A percentile compares a stretch with the other conserved stretches of the same genome.
These are phyloP conservation scores for Pleuronectes platessa DNA, from an alignment of 2,113 vertebrate species.

Conservation along the genomic window DNA sequence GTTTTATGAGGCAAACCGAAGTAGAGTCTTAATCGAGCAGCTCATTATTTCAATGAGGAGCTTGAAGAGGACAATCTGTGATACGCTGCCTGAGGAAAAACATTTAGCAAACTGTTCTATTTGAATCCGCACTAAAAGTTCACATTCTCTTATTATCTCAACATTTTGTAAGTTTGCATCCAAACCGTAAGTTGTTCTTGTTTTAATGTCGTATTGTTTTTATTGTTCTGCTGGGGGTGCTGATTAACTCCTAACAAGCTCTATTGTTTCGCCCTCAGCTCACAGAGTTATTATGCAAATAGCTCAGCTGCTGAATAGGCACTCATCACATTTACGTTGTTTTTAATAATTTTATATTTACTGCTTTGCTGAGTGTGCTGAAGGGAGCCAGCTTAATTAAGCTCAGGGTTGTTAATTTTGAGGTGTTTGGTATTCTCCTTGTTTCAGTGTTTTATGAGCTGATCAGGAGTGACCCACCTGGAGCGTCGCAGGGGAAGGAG, in stretches of 20 bases:
- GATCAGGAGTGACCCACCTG: slow-evolving; percentile 75
- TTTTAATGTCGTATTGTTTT: background rate
- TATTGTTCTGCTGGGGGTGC: too few species aligned
- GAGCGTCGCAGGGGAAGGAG: slow-evolving; percentile 92
- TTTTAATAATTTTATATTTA: slow-evolving; percentile 16
- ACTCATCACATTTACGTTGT: background rate
- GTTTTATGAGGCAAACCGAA: slow-evolving; percentile 16
- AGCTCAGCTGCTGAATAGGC: slow-evolving; percentile 1
- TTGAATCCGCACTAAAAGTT: slow-evolving; percentile 18
- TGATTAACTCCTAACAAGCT: background rate
- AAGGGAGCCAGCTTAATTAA: background rate
- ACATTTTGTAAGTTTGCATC: slow-evolving; percentile 3
- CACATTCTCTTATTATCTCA: background rate
- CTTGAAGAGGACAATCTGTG: slow-evolving; percentile 24
- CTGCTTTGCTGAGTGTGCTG: too few species aligned
- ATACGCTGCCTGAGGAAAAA: slow-evolving; percentile 16
- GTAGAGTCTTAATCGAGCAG: slow-evolving; percentile 27
- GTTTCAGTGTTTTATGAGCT: background rate
- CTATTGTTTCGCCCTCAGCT: background rate
- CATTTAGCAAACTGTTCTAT: background rate
- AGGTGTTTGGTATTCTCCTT: background rate
- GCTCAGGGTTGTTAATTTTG: background rate
- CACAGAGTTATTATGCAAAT: background rate
- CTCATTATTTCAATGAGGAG: slow-evolving; percentile 23
- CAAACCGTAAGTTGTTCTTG: background rate